Conservation (phyloP, 2,888 invertebrate genomes). For the Auanema freiburgensis region DNA sequence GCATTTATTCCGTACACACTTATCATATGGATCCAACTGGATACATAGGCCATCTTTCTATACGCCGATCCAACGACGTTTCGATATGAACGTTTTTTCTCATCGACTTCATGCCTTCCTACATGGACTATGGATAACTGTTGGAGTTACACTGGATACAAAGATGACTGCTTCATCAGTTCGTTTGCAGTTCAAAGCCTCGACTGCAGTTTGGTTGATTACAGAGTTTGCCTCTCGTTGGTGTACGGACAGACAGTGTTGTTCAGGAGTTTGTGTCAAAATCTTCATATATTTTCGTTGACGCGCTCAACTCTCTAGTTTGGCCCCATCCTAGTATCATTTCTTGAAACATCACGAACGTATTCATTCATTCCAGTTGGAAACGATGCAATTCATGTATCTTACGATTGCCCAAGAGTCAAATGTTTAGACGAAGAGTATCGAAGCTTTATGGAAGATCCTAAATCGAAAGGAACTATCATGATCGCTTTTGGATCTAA, state of each 20-base stretch:
- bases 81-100: background rate
- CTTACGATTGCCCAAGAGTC: slow-evolving; percentile 16
- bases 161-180: no score
- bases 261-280: slow-evolving; percentile 3
- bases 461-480: slow-evolving; percentile 32
- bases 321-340: slow-evolving; percentile 23
- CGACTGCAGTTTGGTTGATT: no score
- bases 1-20: slow-evolving; percentile 7
- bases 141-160: background rate
- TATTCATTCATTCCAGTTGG: slow-evolving; percentile 10
- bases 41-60: background rate
- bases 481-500: slow-evolving; percentile 33
- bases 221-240: no score
- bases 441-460: slow-evolving; percentile 23
- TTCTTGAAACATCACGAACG: background rate
- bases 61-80: background rate
- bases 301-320: slow-evolving; percentile 22
- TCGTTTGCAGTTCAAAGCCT: no score
- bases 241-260: no score
- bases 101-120: background rate
- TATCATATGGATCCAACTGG: background rate
- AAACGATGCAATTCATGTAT: slow-evolving; percentile 22
- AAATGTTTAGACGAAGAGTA: slow-evolving; percentile 15
- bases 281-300: slow-evolving; percentile 22
- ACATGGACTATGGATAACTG: background rate